phyloP scores from a whole-genome alignment of 1,140 invertebrate genomes.

The Penaeus indicus region DNA sequence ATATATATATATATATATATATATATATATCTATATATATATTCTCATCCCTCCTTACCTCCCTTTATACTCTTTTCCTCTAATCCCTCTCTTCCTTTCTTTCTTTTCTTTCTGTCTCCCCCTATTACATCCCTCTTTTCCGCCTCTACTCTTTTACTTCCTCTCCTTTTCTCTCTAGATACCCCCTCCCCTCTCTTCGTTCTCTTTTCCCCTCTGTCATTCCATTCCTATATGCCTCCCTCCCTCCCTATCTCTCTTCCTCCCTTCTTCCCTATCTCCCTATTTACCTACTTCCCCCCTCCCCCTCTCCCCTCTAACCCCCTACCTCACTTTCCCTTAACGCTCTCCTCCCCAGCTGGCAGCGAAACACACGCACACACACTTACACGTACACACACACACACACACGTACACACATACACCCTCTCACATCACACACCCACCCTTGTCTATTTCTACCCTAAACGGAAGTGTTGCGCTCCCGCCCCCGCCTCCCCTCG shows the following conservation, averaged over 20 bases:
- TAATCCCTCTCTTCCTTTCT: conserved; percentile 19
- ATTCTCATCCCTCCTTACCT: too few relatives aligned
- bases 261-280: background rate
- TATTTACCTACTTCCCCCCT: background rate
- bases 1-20: too few relatives aligned
- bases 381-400: conserved; percentile 35
- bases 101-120: background rate
- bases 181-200: background rate
- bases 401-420: conserved; percentile 16
- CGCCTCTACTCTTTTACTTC: background rate
- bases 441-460: too few relatives aligned
- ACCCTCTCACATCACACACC: too few relatives aligned
- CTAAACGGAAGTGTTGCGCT: too few relatives aligned
- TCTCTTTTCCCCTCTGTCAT: background rate
- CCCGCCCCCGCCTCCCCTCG: too few relatives aligned
- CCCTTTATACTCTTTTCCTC: background rate
- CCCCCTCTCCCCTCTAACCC: too few relatives aligned
- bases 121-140: background rate
- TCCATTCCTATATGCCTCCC: too few relatives aligned
- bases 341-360: background rate
- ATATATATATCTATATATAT: too few relatives aligned
- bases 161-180: background rate
- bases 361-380: background rate
- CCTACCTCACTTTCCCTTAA: background rate
- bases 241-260: too few relatives aligned